These are phyloP conservation scores for Netelia fuscicornis DNA, from an alignment of 2,888 invertebrate species.

Conservation along the genomic window DNA sequence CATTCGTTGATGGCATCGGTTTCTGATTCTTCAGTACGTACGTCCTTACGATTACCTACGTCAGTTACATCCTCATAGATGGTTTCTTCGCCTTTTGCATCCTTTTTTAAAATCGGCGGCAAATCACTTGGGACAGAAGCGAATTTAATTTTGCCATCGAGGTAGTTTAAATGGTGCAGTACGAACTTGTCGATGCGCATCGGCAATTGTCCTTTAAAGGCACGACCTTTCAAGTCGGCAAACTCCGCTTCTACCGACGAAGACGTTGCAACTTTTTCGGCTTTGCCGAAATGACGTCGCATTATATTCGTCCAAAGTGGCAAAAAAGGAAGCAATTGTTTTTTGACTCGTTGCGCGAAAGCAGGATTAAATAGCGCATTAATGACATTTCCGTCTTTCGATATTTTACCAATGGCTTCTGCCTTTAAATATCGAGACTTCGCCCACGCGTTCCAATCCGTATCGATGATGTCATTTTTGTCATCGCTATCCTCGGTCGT, in stretches of 20 bases:
- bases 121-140: conserved; percentile 58
- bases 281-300: conserved; percentile 59
- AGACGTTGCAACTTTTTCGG: conserved; percentile 62
- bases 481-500: not conserved
- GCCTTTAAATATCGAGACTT: conserved; percentile 48
- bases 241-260: conserved; percentile 69
- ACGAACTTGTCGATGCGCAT: conserved; percentile 69
- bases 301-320: conserved; percentile 68
- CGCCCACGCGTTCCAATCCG: conserved; percentile 62
- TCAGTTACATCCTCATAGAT: not conserved
- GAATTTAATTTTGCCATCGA: conserved; percentile 66
- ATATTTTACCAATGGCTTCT: conserved; percentile 36
- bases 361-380: conserved; percentile 64
- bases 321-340: conserved; percentile 59
- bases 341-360: conserved; percentile 49
- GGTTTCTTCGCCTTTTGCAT: not conserved
- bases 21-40: not conserved
- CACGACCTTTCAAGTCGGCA: conserved; percentile 54
- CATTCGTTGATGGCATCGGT: not conserved
- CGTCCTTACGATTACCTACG: not conserved
- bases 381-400: conserved; percentile 55
- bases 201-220: conserved; percentile 59
- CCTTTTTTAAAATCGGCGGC: not conserved
- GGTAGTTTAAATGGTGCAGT: conserved; percentile 64
- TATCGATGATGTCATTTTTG: conserved; percentile 7